phyloP scores from a whole-genome alignment of 2,113 vertebrate genomes.

The Centrocercus urophasianus region DNA sequence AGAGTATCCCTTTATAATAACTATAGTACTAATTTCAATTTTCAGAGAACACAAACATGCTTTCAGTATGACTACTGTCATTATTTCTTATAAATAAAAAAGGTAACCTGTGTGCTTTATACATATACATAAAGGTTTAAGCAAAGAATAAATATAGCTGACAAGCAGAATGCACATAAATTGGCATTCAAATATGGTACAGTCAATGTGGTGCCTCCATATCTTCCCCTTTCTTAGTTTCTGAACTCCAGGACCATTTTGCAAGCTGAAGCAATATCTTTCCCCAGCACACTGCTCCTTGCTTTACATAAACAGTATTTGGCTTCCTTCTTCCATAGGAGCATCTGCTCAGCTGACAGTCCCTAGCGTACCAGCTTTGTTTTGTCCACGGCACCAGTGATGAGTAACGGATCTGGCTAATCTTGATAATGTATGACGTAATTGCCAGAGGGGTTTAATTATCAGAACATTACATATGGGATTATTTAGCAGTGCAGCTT shows the following conservation, averaged over 20 bases:
- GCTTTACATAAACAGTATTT: conserved; percentile 83
- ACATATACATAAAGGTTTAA: neutral
- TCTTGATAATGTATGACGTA: conserved; percentile 91
- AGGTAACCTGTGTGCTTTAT: neutral
- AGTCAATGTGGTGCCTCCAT: conserved; percentile 14
- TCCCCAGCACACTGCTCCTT: conserved; percentile 71
- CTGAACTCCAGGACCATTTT: conserved; percentile 1
- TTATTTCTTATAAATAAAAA: neutral
- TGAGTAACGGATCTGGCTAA: conserved; percentile 88
- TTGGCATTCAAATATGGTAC: neutral
- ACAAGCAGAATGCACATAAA: neutral
- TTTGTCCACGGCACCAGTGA: conserved; percentile 85
- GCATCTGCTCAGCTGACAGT: conserved; percentile 81
- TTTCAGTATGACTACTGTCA: neutral
- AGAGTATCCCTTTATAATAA: neutral
- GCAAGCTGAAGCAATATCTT: conserved; percentile 49
- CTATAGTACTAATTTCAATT: neutral
- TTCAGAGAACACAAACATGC: neutral
- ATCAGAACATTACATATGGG: conserved; percentile 83
- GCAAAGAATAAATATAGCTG: neutral
- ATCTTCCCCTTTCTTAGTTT: conserved; percentile 21
- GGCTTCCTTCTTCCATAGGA: conserved; percentile 76
- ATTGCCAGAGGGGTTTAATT: conserved; percentile 93
- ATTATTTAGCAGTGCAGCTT: conserved; percentile 66
- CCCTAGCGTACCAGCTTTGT: conserved; percentile 82